phyloP scores from a whole-genome alignment of 1,140 invertebrate genomes.

The Drosophila oshimai region DNA sequence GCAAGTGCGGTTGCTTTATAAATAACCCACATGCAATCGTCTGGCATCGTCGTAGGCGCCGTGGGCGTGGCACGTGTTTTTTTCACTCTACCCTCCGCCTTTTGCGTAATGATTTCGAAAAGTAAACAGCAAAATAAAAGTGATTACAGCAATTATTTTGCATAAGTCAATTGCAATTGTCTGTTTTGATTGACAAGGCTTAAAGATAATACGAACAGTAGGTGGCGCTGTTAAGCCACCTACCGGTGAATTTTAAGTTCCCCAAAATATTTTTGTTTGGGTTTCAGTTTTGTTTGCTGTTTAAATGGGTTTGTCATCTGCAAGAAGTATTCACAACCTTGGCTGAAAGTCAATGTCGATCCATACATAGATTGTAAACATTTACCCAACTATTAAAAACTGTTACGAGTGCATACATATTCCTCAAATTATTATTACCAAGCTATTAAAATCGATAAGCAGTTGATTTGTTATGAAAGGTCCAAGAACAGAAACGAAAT shows the following conservation, averaged over 20 bases:
- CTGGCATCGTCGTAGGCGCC: slow-evolving; percentile 21
- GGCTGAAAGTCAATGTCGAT: slow-evolving; percentile 14
- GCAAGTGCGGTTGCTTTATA: slow-evolving; percentile 18
- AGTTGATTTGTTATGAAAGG: slow-evolving; percentile 6
- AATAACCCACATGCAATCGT: slow-evolving; percentile 50
- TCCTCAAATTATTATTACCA: slow-evolving; percentile 6
- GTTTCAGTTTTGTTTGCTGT: background rate
- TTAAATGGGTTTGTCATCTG: background rate
- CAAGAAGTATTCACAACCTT: slow-evolving; percentile 6
- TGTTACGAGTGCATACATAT: background rate
- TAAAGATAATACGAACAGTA: background rate
- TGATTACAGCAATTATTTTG: slow-evolving; percentile 41
- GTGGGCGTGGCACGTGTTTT: slow-evolving; percentile 46
- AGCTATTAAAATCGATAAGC: slow-evolving; percentile 2
- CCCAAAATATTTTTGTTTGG: background rate
- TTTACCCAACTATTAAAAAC: slow-evolving; percentile 19
- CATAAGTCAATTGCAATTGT: slow-evolving; percentile 40
- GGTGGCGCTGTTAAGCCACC: background rate
- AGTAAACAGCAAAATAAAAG: slow-evolving; percentile 35
- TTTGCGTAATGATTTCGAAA: slow-evolving; percentile 54
- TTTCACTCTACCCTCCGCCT: background rate
- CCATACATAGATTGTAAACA: slow-evolving; percentile 21
- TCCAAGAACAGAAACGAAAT: slow-evolving; percentile 1
- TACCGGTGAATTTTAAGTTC: background rate
- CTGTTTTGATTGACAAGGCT: slow-evolving; percentile 36